Percentiles rank a stretch among this genome's conserved stretches.
Evolutionary conservation across 1,140 invertebrate genomes (phyloP).

Genomic region (Aphelinus atriplicis): DNA sequence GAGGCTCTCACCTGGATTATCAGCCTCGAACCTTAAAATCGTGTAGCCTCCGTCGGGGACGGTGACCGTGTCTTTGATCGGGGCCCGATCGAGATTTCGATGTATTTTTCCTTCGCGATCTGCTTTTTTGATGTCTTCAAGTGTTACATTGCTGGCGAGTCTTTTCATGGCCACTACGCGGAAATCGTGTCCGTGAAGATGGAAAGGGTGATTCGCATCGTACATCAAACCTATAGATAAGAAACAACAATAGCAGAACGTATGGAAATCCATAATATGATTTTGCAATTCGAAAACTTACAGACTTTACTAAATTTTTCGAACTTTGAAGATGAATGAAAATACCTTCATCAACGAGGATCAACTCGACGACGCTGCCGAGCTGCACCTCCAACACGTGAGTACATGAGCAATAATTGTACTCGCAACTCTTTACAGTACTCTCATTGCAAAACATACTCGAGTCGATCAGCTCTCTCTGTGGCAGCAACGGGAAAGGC

Average conservation of each 20-base stretch:
- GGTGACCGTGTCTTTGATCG: no score
- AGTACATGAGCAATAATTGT: slow-evolving; percentile 82
- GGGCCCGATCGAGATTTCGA: slow-evolving; percentile 66
- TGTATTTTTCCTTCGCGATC: slow-evolving; percentile 77
- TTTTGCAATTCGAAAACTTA: no score
- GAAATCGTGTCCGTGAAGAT: slow-evolving; percentile 86
- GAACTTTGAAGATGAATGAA: neutral
- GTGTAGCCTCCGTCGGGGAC: slow-evolving; percentile 54
- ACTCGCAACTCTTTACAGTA: slow-evolving; percentile 70
- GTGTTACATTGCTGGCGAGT: slow-evolving; percentile 67
- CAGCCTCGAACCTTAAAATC: slow-evolving; percentile 61
- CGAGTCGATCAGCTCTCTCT: slow-evolving; percentile 51
- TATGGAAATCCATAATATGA: no score
- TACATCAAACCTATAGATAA: no score
- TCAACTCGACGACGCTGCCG: slow-evolving; percentile 54
- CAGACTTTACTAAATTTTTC: no score
- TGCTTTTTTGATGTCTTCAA: slow-evolving; percentile 74
- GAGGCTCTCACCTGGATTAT: no score
- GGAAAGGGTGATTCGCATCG: slow-evolving; percentile 75
- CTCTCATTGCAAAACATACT: slow-evolving; percentile 48
- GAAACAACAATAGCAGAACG: no score
- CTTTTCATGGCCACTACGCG: slow-evolving; percentile 82
- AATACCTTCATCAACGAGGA: slow-evolving; percentile 83
- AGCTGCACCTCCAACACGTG: slow-evolving; percentile 76
- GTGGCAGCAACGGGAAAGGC: slow-evolving; percentile 76